These are phyloP conservation scores for Drosophila rhopaloa DNA, from an alignment of 1,140 invertebrate genomes.

Conservation along the genomic window DNA sequence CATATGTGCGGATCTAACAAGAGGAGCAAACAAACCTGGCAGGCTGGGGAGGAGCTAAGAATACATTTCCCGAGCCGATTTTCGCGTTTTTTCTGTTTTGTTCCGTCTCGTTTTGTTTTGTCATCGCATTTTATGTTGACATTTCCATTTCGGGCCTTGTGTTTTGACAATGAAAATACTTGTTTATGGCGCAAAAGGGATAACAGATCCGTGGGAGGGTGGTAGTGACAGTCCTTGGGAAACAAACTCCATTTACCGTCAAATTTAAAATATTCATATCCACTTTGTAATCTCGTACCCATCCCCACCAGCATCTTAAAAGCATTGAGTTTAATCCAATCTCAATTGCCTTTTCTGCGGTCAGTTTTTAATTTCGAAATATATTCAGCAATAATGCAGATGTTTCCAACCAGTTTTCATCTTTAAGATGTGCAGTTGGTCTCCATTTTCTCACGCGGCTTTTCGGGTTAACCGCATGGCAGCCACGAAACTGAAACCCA, in stretches of 20 bases:
- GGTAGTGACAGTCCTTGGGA: background rate
- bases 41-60: constrained; percentile 3
- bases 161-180: constrained; percentile 64
- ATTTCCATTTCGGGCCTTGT: constrained; percentile 41
- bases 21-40: constrained; percentile 19
- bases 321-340: background rate
- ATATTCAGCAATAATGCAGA: background rate
- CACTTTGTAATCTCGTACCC: background rate
- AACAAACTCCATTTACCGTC: background rate
- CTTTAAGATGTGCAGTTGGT: constrained; percentile 12
- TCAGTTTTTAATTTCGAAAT: background rate
- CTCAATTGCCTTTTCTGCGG: background rate
- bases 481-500: constrained; percentile 38
- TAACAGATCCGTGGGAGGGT: background rate
- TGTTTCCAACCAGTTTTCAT: constrained; percentile 1
- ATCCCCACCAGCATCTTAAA: background rate
- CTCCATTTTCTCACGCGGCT: constrained; percentile 41
- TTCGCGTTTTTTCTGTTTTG: constrained; percentile 35
- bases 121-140: constrained; percentile 44
- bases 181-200: constrained; percentile 55
- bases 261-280: constrained; percentile 13
- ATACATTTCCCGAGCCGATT: constrained; percentile 50
- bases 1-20: constrained; percentile 29
- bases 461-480: constrained; percentile 33
- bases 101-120: constrained; percentile 22